Base-by-base conservation (phyloP, 2,113 vertebrate genomes). In the Eulemur rufifrons region DNA sequence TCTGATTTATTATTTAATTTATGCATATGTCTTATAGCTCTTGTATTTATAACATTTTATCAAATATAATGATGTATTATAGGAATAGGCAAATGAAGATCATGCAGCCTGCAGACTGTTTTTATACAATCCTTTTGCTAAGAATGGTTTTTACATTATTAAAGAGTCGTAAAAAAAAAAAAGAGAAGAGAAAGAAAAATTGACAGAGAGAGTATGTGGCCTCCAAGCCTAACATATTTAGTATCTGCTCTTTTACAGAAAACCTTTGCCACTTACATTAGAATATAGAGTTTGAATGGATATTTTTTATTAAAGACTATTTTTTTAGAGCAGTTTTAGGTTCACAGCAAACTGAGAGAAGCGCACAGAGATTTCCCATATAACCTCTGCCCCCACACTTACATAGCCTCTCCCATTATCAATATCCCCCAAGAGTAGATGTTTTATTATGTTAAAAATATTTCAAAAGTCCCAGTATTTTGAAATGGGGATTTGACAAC, bases 361-460 rank as follows among this genome's bases (percentile, higher is more conserved):
- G 45, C 12, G 8, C 4, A 14, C 8, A 45, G 37, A 74, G 34
- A 45, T 25, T 54, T 71, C 29, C 18, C 42, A 71, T n/a, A 27
- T 37, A n/a, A 17, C 21, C 34, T 42, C 64, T 59, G 29, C 50
- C 11, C 69, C 27, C 0, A 9, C 3, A 3, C 6, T 34, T 54
- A 18, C 32, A 8, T 20, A 63, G 56, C 12, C 13, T 50, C 56
- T 29, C 37, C 50, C 10, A 18, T 89, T 54, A 59, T 5, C 54
- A 56, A 5, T 21, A 56, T 32, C 23, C 6, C 9, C 4, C 18
- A 66, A 78, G n/a, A 64, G 34, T 6, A 47, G 42, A 54, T 80
- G 29, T 45, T 86, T 96, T 84, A 42, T 86, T 89, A 6, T 52
- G 52, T 78, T 92, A 87, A 20, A 92, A 93, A 74, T 29, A 86